Percentiles rank a stretch among this genome's conserved stretches.
These are phyloP conservation scores for Enteromius afrohamiltoni DNA, from an alignment of 2,797 vertebrate species.

Conservation along the genomic window DNA sequence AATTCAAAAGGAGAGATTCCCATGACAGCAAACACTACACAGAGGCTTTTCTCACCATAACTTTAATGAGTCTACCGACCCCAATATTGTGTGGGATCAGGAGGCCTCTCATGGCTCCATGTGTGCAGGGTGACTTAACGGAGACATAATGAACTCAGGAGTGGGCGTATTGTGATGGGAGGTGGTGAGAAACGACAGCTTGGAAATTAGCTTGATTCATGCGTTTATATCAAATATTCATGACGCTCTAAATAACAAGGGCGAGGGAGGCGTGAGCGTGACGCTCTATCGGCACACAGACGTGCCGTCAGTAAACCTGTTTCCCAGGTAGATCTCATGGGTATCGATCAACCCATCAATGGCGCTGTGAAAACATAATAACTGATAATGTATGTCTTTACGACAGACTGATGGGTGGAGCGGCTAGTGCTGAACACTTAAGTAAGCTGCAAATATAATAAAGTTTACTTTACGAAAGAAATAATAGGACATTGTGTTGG, in stretches of 20 bases:
- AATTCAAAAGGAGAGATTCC: slow-evolving; percentile 31
- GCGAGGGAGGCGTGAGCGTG: neutral
- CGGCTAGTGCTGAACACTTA: neutral
- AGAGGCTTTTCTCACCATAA: neutral
- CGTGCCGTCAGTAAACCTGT: slow-evolving; percentile 12
- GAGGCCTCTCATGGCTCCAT: slow-evolving; percentile 6
- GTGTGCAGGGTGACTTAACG: slow-evolving; percentile 7
- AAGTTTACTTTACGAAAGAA: too few species aligned
- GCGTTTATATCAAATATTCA: slow-evolving; percentile 18
- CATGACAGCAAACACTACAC: slow-evolving; percentile 20
- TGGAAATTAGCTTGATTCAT: slow-evolving; percentile 11
- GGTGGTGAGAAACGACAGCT: neutral
- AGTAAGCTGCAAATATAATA: too few species aligned
- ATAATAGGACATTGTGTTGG: too few species aligned
- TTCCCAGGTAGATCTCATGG: neutral
- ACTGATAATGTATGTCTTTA: slow-evolving; percentile 3
- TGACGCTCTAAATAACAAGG: slow-evolving; percentile 20
- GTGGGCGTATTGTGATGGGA: neutral
- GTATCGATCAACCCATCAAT: slow-evolving; percentile 25
- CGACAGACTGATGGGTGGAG: neutral
- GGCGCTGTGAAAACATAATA: neutral
- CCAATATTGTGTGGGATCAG: slow-evolving; percentile 47
- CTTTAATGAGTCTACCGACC: slow-evolving; percentile 52
- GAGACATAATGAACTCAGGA: slow-evolving; percentile 41
- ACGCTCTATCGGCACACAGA: neutral